phyloP scores from a whole-genome alignment of 1,140 invertebrate species.

The Oppia nitens region DNA sequence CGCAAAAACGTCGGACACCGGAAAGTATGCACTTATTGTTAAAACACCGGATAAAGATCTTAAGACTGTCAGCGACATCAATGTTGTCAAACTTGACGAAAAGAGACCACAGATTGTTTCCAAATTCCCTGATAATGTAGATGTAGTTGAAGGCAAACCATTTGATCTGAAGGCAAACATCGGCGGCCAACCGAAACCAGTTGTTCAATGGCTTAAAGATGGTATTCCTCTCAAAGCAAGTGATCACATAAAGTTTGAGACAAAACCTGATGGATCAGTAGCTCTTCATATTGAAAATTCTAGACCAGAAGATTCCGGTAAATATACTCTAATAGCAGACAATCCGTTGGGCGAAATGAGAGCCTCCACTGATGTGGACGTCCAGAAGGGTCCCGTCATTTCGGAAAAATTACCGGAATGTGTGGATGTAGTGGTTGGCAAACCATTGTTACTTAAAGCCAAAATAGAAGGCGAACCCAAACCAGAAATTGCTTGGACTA shows the following conservation, averaged over 20 bases:
- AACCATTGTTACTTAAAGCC: conserved; percentile 52
- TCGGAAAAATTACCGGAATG: conserved; percentile 7
- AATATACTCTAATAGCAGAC: neutral
- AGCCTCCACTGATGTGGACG: neutral
- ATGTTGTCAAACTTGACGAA: neutral
- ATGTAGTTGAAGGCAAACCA: conserved; percentile 1
- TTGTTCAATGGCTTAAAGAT: conserved; percentile 11
- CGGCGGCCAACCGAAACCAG: neutral
- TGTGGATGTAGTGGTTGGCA: conserved; percentile 47
- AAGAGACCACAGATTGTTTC: neutral
- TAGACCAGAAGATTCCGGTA: neutral
- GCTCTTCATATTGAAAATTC: neutral
- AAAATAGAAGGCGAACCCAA: conserved; percentile 26
- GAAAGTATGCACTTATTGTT: conserved; percentile 76
- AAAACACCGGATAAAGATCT: conserved; percentile 44
- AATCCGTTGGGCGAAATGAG: neutral
- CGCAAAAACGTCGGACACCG: conserved; percentile 62
- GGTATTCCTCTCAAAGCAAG: neutral
- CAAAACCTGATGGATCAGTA: neutral
- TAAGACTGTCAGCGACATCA: conserved; percentile 25
- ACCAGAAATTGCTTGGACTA: conserved; percentile 13
- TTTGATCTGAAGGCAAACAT: neutral
- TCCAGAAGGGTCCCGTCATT: neutral
- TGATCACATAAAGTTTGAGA: neutral
- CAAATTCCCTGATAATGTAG: neutral